Conservation (phyloP, 2,797 vertebrate genomes). For the Urosaurus nigricauda region DNA sequence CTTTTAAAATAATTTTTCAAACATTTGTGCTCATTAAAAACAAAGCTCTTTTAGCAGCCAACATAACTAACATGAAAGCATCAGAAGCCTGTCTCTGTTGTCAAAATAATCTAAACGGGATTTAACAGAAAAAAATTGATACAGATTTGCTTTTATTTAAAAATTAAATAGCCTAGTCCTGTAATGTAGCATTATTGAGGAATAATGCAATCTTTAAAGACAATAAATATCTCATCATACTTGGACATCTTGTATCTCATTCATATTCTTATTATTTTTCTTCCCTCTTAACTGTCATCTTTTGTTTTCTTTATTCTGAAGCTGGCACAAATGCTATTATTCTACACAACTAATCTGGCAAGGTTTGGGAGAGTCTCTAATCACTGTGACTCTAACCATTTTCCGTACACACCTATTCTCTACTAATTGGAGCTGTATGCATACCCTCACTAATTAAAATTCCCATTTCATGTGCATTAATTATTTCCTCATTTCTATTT, state of each 20-base stretch:
- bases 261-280: background rate
- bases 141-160: conserved; percentile 29
- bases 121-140: conserved; percentile 42
- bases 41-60: conserved; percentile 58
- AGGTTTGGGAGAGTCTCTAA: background rate
- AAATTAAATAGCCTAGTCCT: conserved; percentile 30
- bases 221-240: conserved; percentile 36
- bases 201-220: conserved; percentile 65
- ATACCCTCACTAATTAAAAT: conserved; percentile 19
- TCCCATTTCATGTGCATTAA: conserved; percentile 12
- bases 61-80: conserved; percentile 57
- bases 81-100: conserved; percentile 6
- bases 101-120: conserved; percentile 48
- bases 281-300: conserved; percentile 6
- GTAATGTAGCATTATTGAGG: background rate
- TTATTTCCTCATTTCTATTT: conserved; percentile 21
- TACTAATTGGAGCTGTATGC: background rate
- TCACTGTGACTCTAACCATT: background rate
- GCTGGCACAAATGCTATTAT: accelerated
- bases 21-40: conserved; percentile 64
- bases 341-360: conserved; percentile 15
- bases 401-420: conserved; percentile 10
- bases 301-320: conserved; percentile 11
- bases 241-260: conserved; percentile 34
- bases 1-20: conserved; percentile 34